Evolutionary conservation across 1,140 invertebrate genomes (phyloP).

Genomic region (Hylaeus anthracinus): DNA sequence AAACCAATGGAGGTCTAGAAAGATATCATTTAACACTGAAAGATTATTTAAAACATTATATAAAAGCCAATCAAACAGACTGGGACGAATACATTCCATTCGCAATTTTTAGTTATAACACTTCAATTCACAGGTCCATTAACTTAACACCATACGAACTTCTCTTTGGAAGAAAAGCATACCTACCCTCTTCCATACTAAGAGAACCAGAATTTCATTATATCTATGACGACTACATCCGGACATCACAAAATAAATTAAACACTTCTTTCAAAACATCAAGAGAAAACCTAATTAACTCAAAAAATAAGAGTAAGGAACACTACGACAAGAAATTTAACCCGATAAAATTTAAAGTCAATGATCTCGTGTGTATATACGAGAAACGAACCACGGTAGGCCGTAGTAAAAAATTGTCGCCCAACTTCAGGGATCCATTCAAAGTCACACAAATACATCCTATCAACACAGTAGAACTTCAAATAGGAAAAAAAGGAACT

Average conservation of each 20-base stretch:
- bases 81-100: constrained; percentile 78
- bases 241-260: neutral
- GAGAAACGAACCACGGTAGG: neutral
- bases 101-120: constrained; percentile 79
- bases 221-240: neutral
- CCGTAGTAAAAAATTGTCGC: neutral
- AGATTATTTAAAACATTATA: constrained; percentile 66
- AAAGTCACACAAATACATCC: neutral
- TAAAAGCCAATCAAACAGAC: constrained; percentile 67
- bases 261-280: neutral
- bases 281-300: neutral
- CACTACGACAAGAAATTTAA: neutral
- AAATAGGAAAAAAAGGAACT: neutral
- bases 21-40: constrained; percentile 72
- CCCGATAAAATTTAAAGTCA: neutral
- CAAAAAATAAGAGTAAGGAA: neutral
- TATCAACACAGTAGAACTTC: neutral
- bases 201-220: neutral
- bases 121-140: constrained; percentile 74
- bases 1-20: constrained; percentile 72
- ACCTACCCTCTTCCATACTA: constrained; percentile 58
- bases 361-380: neutral
- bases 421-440: neutral
- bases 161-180: constrained; percentile 74
- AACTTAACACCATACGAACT: constrained; percentile 76